Base-by-base conservation (phyloP, 2,113 vertebrate genomes). In the Noctilio leporinus region DNA sequence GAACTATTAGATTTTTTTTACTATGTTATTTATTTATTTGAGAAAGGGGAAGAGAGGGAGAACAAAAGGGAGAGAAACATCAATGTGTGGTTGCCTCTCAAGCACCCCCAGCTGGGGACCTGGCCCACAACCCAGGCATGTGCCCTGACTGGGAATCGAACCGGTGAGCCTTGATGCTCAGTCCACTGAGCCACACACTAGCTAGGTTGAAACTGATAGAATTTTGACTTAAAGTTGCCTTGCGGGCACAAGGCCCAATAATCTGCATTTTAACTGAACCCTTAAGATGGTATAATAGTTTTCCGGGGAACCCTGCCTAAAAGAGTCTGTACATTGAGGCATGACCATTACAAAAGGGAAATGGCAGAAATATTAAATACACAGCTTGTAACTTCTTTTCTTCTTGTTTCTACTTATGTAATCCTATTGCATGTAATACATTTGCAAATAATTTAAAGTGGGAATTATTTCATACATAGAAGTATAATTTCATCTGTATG, bases 401-500 rank as follows among this genome's bases (percentile, higher is more conserved):
- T 78, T 81, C 40, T 65, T 70, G 28, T 91, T 95, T 89, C 95
- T 85, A 59, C 89, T 91, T 89, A 43, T 70, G 20, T 59, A 70
- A 67, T 83, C 10, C 90, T 51, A 62, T 57, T 55, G 33, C 38
- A 84, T 49, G 24, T 49, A 84, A 87, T 92, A 77, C 4, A 91
- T 53, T 86, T 43, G 30, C 77, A 59, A 70, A 49, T 47, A 67
- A 43, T 86, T 95, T 78, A 70, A 64, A 47, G 51, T 26, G 84
- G 43, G 53, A 87, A 96, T 93, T 78, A 89, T 94, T 95, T 97
- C 53, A 85, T 57, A 93, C 96, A 83, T 14, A 55, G 24, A 80
- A 81, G 64, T 73, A 43, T 51, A 89, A 93, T 94, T 95, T 96
- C 91, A 91, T 97, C 89, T 70, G 28, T 24, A 49, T 49, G 69